A percentile compares a stretch with the other conserved stretches of the same genome.
These are phyloP conservation scores for Manacus vitellinus DNA, from an alignment of 2,113 vertebrate genomes.

Conservation along the genomic window DNA sequence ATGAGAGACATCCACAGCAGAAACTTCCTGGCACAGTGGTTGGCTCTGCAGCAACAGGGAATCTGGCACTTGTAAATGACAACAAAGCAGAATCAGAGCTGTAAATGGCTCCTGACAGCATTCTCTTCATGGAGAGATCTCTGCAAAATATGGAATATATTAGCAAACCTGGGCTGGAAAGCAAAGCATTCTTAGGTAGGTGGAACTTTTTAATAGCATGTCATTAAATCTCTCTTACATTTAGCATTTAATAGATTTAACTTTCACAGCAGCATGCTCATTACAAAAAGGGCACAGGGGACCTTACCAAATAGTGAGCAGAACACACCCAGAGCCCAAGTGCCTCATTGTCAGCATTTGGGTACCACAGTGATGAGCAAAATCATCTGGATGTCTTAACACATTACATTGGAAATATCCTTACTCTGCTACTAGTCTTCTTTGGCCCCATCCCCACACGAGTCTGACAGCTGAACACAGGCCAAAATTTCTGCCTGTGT, in stretches of 20 bases:
- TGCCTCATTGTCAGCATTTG: background rate
- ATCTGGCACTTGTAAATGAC: background rate
- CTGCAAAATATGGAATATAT: constrained; percentile 32
- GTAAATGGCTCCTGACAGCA: constrained; percentile 26
- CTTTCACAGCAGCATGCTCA: background rate
- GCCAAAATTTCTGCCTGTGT: background rate
- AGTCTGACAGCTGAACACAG: background rate
- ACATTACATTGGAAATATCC: background rate
- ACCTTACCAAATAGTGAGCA: background rate
- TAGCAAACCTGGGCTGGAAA: constrained; percentile 32
- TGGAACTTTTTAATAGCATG: constrained; percentile 41
- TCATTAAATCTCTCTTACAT: constrained; percentile 34
- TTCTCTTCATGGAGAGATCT: background rate
- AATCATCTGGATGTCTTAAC: background rate
- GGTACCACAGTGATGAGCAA: background rate
- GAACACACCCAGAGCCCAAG: background rate
- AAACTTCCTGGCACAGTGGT: background rate
- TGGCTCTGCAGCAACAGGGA: background rate
- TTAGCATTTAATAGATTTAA: constrained; percentile 24
- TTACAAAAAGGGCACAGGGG: background rate
- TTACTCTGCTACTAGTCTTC: background rate
- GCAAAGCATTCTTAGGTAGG: constrained; percentile 24
- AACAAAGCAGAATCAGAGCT: background rate
- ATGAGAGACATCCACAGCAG: background rate
- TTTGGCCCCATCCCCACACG: background rate